Evolutionary conservation across 2,113 vertebrate species (phyloP).

Genomic region (Anthoscopus minutus): DNA sequence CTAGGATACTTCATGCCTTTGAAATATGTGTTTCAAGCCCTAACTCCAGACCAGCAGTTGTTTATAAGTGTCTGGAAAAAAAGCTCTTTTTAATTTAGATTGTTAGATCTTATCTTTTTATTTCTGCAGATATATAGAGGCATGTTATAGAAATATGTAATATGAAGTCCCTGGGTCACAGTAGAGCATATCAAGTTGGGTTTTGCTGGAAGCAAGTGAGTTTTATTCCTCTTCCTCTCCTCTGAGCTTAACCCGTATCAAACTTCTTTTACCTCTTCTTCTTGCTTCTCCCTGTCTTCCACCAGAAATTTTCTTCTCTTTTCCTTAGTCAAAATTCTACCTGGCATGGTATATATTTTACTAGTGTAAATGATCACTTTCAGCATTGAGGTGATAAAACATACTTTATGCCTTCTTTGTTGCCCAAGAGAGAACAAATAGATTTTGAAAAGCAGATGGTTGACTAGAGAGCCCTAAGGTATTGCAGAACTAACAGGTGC

Average conservation of each 20-base stretch:
- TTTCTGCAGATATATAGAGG: neutral
- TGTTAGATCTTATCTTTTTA: neutral
- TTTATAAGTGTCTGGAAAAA: neutral
- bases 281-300: neutral
- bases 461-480: constrained; percentile 24
- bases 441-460: constrained; percentile 49
- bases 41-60: constrained; percentile 16
- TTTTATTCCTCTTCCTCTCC: neutral
- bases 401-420: neutral
- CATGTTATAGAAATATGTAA: neutral
- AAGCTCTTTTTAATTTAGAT: neutral
- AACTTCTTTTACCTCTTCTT: neutral
- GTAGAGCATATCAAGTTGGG: neutral
- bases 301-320: neutral
- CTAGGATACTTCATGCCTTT: constrained; percentile 4
- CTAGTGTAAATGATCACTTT: neutral
- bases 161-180: neutral
- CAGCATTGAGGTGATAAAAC: constrained; percentile 4
- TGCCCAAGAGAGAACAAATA: constrained; percentile 27
- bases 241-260: neutral
- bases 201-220: constrained; percentile 3
- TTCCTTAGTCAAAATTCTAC: neutral
- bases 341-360: neutral
- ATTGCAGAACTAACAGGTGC: neutral
- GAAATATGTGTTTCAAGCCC: constrained; percentile 28